Conservation (phyloP, 2,113 vertebrate species). For the Oophaga pumilio region DNA sequence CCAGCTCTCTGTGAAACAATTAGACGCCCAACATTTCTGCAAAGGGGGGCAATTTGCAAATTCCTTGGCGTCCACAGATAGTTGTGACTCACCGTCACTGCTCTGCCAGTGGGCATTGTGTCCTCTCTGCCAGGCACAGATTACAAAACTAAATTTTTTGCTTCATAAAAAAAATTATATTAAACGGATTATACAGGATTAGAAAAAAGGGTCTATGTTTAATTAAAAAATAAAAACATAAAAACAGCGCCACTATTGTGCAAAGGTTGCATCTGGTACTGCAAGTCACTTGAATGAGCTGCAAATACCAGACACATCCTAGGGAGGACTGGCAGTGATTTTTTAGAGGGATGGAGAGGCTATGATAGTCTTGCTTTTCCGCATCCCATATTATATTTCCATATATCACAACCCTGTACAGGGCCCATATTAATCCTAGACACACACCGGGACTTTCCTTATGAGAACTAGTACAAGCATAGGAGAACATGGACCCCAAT, state of each 20-base stretch:
- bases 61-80: not conserved
- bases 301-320: not conserved
- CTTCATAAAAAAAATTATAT: not conserved
- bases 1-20: constrained; percentile 26
- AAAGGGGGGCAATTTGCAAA: constrained; percentile 35
- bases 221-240: not conserved
- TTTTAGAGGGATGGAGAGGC: not conserved
- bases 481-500: too few relatives aligned
- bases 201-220: not conserved
- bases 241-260: not conserved
- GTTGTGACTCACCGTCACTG: not conserved
- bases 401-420: not conserved
- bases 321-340: too few relatives aligned
- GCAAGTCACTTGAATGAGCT: not conserved
- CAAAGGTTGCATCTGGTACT: not conserved
- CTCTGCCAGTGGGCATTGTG: not conserved
- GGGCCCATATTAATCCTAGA: not conserved
- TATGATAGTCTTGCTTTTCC: not conserved
- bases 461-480: too few relatives aligned
- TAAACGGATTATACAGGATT: not conserved
- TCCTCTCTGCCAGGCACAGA: not conserved
- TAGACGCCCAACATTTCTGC: constrained; percentile 21
- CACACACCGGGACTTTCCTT: too few relatives aligned
- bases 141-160: not conserved
- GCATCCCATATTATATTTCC: not conserved